These are phyloP conservation scores for Sycophaga agraensis DNA, from an alignment of 1,140 invertebrate genomes.

Conservation along the genomic window DNA sequence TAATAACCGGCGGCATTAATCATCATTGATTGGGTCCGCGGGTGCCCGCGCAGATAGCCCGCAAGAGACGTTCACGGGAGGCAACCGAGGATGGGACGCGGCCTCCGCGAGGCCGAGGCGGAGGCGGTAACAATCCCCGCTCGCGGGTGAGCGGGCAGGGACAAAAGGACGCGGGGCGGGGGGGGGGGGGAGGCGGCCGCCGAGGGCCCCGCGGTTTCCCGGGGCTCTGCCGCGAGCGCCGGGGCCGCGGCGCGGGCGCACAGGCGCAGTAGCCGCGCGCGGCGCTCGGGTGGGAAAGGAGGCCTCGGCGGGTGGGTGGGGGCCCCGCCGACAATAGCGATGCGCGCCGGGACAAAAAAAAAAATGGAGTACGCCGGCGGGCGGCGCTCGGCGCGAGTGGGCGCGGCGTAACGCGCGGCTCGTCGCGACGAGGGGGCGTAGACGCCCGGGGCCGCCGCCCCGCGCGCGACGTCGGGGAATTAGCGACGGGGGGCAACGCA, in stretches of 20 bases:
- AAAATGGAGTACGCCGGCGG: constrained; percentile 9
- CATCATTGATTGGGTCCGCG: too few species aligned
- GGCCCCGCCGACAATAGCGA: not conserved
- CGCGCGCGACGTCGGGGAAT: constrained; percentile 1
- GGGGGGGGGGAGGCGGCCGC: not conserved
- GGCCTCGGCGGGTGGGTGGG: too few species aligned
- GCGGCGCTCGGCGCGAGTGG: not conserved
- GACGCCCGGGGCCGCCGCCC: not conserved
- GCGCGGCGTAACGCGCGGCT: not conserved
- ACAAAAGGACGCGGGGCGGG: not conserved
- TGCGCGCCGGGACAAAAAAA: not conserved
- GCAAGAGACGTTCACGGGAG: too few species aligned
- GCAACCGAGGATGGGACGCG: too few species aligned
- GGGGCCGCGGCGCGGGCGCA: not conserved
- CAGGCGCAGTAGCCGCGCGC: too few species aligned
- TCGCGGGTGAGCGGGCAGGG: not conserved
- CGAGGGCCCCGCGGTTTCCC: not conserved
- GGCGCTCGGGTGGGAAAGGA: too few species aligned
- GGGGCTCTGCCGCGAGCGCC: not conserved
- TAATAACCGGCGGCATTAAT: too few species aligned
- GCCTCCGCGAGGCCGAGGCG: not conserved
- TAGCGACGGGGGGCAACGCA: constrained; percentile 9
- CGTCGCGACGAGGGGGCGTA: constrained; percentile 1
- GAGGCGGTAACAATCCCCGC: not conserved
- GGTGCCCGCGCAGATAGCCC: too few species aligned